A percentile compares a stretch with the other conserved stretches of the same genome.
phyloP scores from a whole-genome alignment of 2,888 invertebrate species.

The Bembecia ichneumoniformis region DNA sequence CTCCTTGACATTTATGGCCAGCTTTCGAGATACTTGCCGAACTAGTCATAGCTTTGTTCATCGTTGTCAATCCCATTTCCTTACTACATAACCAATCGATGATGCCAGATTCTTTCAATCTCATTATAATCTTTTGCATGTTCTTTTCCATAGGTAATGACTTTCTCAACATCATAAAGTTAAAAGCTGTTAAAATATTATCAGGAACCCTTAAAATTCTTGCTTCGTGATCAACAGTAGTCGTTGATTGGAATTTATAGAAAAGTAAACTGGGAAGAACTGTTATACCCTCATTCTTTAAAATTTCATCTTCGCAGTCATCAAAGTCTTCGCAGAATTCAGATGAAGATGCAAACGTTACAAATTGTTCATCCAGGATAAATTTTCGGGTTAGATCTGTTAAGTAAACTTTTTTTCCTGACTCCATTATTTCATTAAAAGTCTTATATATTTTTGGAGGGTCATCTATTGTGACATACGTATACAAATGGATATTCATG shows the following conservation, averaged over 20 bases:
- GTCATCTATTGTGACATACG: neutral
- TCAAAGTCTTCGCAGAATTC: neutral
- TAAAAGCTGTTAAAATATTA: neutral
- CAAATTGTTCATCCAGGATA: neutral
- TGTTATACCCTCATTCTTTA: neutral
- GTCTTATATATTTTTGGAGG: neutral
- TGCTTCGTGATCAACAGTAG: neutral
- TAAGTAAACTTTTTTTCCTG: neutral
- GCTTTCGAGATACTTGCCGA: neutral
- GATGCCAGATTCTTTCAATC: neutral
- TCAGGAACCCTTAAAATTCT: neutral
- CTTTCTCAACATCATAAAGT: neutral
- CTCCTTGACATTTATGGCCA: neutral
- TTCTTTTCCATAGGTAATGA: neutral
- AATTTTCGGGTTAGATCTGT: slow-evolving; percentile 2
- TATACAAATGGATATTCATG: neutral
- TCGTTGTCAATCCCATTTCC: neutral
- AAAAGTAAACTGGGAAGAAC: neutral
- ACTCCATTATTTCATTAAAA: neutral
- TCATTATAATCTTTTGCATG: neutral
- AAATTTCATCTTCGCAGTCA: neutral
- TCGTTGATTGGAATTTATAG: neutral
- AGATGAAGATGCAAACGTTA: neutral
- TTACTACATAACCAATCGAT: neutral
- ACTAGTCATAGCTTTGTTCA: neutral